Evolutionary conservation across 2,113 vertebrate genomes (phyloP).

Genomic region (Oplegnathus fasciatus): DNA sequence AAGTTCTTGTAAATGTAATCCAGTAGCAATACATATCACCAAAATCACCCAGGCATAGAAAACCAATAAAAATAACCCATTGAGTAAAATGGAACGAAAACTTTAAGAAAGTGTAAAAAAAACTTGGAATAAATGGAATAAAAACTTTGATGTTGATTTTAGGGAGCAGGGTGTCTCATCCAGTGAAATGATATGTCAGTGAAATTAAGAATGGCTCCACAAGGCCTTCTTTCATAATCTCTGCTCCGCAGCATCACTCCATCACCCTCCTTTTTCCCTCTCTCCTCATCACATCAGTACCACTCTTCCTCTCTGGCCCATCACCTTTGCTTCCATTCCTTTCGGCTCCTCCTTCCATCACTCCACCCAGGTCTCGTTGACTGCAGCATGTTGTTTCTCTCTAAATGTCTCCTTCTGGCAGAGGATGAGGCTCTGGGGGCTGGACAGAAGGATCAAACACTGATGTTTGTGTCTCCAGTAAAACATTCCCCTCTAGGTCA

Average conservation of each 20-base stretch:
- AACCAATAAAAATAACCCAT: neutral
- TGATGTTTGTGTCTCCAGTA: neutral
- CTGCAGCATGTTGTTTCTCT: too few relatives aligned
- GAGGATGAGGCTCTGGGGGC: neutral
- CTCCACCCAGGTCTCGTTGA: neutral
- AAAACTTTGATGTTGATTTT: neutral
- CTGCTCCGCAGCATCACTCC: neutral
- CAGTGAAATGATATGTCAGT: neutral
- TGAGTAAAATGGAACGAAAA: neutral
- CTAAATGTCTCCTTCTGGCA: neutral
- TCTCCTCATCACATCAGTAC: neutral
- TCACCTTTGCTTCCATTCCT: neutral
- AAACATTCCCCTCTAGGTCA: slow-evolving; percentile 14
- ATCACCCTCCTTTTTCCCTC: neutral
- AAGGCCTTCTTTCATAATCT: neutral
- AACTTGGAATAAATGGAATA: neutral
- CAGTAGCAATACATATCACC: too few relatives aligned
- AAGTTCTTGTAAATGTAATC: neutral
- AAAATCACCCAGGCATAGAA: too few relatives aligned
- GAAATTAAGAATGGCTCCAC: neutral
- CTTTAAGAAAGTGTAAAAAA: neutral
- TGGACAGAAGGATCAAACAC: neutral
- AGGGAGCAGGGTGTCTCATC: too few relatives aligned
- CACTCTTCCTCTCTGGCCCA: neutral
- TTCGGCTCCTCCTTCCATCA: neutral